Evolutionary conservation across 2,113 vertebrate species (phyloP), one percentile per base, ranked within the genome.

Genomic region (Pluvianellus socialis): DNA sequence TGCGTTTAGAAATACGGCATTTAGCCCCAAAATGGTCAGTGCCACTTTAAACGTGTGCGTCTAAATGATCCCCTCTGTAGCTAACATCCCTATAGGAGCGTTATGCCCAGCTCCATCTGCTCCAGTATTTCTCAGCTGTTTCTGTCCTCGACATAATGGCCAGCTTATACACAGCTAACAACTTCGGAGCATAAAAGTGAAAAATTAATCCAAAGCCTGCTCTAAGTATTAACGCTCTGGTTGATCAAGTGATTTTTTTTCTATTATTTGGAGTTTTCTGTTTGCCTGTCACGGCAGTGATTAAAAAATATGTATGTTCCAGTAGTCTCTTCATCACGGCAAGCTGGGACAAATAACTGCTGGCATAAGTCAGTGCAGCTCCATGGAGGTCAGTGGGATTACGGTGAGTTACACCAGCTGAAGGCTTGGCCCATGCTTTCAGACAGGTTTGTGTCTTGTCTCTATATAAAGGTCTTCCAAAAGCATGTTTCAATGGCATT

Each of bases 41-140:
- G 79, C 67, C 52, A 15, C 90, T 94, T 83, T 71, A 92, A 92
- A 70, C 2, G 13, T 18, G 4, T 28, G 18, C 71, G 77, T 79
- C 26, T 27, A 66, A 93, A 85, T 86, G 7, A 90, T 93, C 81
- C 89, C 74, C 91, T 91, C 86, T 28, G 80, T 21, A 89, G 53
- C 92, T 61, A n/a, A n/a, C 88, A 35, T 94, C 94, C 90, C 76
- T 91, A 67, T 20, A 79, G 71, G 49, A 86, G 89, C 12, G 84
- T 91, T 68, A 68, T 42, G 87, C 86, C 79, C 86, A 50, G 84
- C 93, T 97, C 96, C 95, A 95, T 96, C 94, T 96, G 94, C 95
- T 97, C 95, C 84, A 10, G 58, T 59, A 84, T 92, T 97, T 91
- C 96, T 96, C 95, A 89, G 95, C 96, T 94, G 94, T 87, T 76